Conservation (phyloP, 2,113 vertebrate genomes). For the Eudorcas thomsonii region DNA sequence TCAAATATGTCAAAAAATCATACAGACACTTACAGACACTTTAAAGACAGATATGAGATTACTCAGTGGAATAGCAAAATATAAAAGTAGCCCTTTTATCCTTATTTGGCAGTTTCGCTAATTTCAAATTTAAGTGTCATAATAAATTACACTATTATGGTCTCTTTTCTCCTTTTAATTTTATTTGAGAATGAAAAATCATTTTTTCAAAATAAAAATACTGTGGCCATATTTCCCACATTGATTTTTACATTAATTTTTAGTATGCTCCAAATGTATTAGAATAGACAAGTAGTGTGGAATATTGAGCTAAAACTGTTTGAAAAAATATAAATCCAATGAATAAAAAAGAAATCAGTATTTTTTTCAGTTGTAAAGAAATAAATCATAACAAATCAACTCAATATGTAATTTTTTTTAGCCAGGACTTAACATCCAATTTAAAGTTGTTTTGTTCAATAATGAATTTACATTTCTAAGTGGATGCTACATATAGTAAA, state of each 20-base stretch:
- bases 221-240: neutral
- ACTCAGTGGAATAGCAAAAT: neutral
- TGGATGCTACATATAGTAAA: neutral
- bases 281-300: neutral
- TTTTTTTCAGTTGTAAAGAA: neutral
- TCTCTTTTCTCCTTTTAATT: neutral
- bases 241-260: neutral
- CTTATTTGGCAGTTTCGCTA: neutral
- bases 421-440: neutral
- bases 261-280: neutral
- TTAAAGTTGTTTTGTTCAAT: neutral
- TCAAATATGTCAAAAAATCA: neutral
- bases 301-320: neutral
- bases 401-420: neutral
- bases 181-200: neutral
- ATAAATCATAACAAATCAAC: neutral
- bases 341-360: neutral
- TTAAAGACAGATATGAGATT: neutral
- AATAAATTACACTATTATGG: neutral
- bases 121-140: neutral
- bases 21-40: neutral
- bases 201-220: neutral
- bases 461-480: neutral
- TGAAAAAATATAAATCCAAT: neutral
- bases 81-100: neutral